phyloP scores from a whole-genome alignment of 2,113 vertebrate genomes.

The Oryzias melastigma region DNA sequence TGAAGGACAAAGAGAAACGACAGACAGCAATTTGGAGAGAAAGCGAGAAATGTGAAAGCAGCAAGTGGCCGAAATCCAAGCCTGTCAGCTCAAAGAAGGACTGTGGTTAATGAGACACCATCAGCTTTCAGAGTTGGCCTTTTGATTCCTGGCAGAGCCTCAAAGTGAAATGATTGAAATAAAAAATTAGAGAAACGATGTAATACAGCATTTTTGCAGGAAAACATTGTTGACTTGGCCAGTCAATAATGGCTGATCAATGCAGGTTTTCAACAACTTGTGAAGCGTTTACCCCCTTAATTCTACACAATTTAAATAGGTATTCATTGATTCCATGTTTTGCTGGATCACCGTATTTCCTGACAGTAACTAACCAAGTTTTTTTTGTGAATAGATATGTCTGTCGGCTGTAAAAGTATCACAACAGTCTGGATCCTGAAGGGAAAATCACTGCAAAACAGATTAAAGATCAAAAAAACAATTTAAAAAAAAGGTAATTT shows the following conservation, averaged over 20 bases:
- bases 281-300: not conserved
- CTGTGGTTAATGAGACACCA: conserved; percentile 27
- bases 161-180: conserved; percentile 14
- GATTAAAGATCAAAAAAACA: too few species aligned
- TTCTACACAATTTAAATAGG: too few species aligned
- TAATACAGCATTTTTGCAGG: too few species aligned
- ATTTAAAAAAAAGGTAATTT: too few species aligned
- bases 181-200: not conserved
- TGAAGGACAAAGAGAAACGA: conserved; percentile 30
- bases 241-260: not conserved
- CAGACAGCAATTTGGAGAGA: not conserved
- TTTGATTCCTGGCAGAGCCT: conserved; percentile 26
- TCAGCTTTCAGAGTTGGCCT: conserved; percentile 35
- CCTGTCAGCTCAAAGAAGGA: conserved; percentile 12
- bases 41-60: conserved; percentile 10
- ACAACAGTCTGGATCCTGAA: too few species aligned
- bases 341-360: too few species aligned
- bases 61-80: conserved; percentile 6
- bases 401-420: too few species aligned
- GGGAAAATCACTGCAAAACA: too few species aligned
- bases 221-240: not conserved
- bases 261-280: not conserved
- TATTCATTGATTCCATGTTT: too few species aligned
- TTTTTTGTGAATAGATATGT: too few species aligned
- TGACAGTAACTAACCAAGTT: too few species aligned